These are phyloP conservation scores for Pseudonaja textilis DNA, from an alignment of 2,113 vertebrate genomes.

Conservation along the genomic window DNA sequence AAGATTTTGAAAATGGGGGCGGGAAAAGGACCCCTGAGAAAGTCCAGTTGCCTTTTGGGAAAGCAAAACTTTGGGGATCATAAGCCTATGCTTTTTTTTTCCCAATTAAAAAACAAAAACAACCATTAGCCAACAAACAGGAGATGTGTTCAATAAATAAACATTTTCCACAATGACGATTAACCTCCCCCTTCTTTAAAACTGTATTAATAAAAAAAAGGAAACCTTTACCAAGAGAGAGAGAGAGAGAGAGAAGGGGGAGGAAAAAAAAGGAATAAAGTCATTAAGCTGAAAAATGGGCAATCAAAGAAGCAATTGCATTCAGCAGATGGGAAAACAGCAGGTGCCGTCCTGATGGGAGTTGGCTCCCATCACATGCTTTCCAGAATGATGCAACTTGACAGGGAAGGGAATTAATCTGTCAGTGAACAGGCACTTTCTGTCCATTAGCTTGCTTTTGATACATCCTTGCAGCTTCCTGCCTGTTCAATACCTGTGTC, in stretches of 20 bases:
- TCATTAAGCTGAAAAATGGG: slow-evolving; percentile 81
- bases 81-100: neutral
- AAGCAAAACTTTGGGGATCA: neutral
- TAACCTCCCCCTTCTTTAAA: slow-evolving; percentile 35
- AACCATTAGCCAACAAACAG: neutral
- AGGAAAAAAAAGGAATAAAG: slow-evolving; percentile 65
- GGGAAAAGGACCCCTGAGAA: rapidly evolving
- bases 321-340: slow-evolving; percentile 93
- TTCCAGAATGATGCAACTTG: slow-evolving; percentile 84
- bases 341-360: slow-evolving; percentile 85
- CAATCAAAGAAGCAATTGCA: slow-evolving; percentile 73
- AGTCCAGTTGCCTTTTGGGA: neutral
- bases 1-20: neutral
- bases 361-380: slow-evolving; percentile 78
- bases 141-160: neutral
- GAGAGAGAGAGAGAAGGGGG: slow-evolving; percentile 1
- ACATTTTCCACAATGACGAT: neutral
- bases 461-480: slow-evolving; percentile 50
- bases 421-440: slow-evolving; percentile 77
- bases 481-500: slow-evolving; percentile 50
- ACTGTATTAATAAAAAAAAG: slow-evolving; percentile 36
- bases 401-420: slow-evolving; percentile 87
- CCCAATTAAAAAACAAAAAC: neutral
- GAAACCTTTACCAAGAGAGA: slow-evolving; percentile 65
- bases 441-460: slow-evolving; percentile 81